phyloP scores from a whole-genome alignment of 1,140 invertebrate species.

The Harpegnathos saltator region DNA sequence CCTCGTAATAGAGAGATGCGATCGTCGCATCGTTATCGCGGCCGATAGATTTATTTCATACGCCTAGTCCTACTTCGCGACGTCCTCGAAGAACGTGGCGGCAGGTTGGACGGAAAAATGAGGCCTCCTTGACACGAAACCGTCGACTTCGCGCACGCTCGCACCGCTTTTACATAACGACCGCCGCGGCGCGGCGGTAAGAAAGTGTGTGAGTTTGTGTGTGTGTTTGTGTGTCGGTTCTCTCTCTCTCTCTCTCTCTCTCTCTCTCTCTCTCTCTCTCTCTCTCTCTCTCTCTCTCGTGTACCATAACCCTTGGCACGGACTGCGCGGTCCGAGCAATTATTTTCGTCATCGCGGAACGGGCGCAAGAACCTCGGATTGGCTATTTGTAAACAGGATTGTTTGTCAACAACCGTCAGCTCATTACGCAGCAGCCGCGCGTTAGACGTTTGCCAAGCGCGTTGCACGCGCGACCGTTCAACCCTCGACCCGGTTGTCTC shows the following conservation, averaged over 20 bases:
- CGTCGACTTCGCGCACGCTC: slow-evolving; percentile 40
- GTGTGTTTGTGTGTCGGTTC: background rate
- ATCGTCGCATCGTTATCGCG: slow-evolving; percentile 28
- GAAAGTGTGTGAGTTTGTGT: no score
- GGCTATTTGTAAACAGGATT: slow-evolving; percentile 71
- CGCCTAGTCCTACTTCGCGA: slow-evolving; percentile 38
- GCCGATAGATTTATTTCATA: slow-evolving; percentile 57
- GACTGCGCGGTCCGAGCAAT: slow-evolving; percentile 40
- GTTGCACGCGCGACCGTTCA: slow-evolving; percentile 62
- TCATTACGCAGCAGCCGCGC: slow-evolving; percentile 38
- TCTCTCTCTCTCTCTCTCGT: no score
- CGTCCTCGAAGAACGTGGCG: slow-evolving; percentile 35
- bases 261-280: no score
- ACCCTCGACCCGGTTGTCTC: slow-evolving; percentile 66
- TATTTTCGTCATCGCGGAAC: slow-evolving; percentile 71
- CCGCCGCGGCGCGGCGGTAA: no score
- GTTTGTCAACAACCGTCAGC: slow-evolving; percentile 70
- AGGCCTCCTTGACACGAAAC: slow-evolving; percentile 60
- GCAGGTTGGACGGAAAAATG: slow-evolving; percentile 28
- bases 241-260: no score
- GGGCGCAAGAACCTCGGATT: slow-evolving; percentile 42
- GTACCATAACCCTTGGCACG: slow-evolving; percentile 67
- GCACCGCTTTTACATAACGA: slow-evolving; percentile 30
- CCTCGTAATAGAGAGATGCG: slow-evolving; percentile 36
- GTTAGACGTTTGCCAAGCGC: background rate